Conservation (phyloP, 2,888 invertebrate species). For the Aleiodes leptofemur region DNA sequence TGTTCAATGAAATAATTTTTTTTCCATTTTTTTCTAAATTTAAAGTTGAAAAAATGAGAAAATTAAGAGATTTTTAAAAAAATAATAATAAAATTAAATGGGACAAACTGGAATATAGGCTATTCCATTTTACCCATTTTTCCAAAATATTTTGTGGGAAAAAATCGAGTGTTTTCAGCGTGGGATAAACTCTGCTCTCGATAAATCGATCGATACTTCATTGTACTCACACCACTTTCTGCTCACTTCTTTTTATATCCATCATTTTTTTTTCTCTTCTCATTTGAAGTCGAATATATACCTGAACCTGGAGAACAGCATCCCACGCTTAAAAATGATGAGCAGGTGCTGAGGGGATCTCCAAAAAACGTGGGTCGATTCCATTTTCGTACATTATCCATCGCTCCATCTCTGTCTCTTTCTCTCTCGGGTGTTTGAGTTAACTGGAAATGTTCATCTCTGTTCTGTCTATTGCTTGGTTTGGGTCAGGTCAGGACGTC, state of each 20-base stretch:
- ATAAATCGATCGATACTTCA: slow-evolving; percentile 36
- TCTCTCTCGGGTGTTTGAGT: no score
- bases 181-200: slow-evolving; percentile 24
- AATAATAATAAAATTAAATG: not conserved
- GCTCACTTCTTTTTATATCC: slow-evolving; percentile 15
- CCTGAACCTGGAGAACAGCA: slow-evolving; percentile 46
- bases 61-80: not conserved
- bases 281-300: slow-evolving; percentile 29
- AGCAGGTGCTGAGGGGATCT: slow-evolving; percentile 66
- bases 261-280: not conserved
- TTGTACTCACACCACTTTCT: slow-evolving; percentile 11
- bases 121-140: not conserved
- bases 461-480: not conserved
- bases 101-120: not conserved
- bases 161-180: not conserved
- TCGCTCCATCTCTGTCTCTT: not conserved
- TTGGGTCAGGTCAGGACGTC: slow-evolving; percentile 31
- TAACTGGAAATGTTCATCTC: not conserved
- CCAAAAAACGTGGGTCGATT: slow-evolving; percentile 28
- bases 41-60: no score
- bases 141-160: slow-evolving; percentile 21
- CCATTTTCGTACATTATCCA: slow-evolving; percentile 18
- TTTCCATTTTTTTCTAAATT: no score
- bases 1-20: no score
- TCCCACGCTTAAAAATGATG: slow-evolving; percentile 58